Base-by-base conservation (phyloP, 2,888 invertebrate species). In the Parapristionchus giblindavisi region DNA sequence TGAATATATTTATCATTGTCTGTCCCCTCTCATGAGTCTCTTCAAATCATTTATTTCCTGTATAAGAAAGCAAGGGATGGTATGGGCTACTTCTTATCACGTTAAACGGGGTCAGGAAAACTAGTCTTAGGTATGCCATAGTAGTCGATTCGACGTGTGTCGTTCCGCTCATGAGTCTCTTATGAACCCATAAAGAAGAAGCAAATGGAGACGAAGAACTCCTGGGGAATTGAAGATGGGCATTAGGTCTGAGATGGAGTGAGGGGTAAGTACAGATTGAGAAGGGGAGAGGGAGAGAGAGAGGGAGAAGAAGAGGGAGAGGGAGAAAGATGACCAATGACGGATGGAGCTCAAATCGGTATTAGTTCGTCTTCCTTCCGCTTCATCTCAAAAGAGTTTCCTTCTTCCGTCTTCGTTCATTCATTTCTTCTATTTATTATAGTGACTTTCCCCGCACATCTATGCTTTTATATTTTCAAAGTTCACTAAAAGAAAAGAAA, bases 301-400 rank as follows among this genome's bases (percentile, higher is more conserved):
- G 65, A 36, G 65, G 43, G 38, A n/a, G 29, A 34, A 56, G 27
- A 48, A 60, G 72, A 72, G 66, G 34, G 56, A 40, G 60, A 43
- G 48, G 54, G 51, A 48, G 51, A 72, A 36, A 51, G 24, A 66
- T 48, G 51, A 51, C 66, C 32, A 36, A 65, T 5, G 32, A 32
- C 21, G 29, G 48, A 48, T 48, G 17, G 27, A 43, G 29, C 24
- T 27, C 17, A 34, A 36, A 65, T 40, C 27, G 66, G 48, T 32
- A 66, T 51, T 51, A 48, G 32, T 48, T 66, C 34, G 51, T 66
- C 66, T 66, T n/a, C 36, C 27, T 6, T 48, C 48, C 48, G 21
- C 48, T 48, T 21, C 48, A 14, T 21, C 48, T 48, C 48, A 11
- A 11, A 48, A 14, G 21, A 11, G 14, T 21, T 40, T 27, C 40